These are phyloP conservation scores for Epicauta chinensis DNA, from an alignment of 1,140 invertebrate genomes.

Conservation along the genomic window DNA sequence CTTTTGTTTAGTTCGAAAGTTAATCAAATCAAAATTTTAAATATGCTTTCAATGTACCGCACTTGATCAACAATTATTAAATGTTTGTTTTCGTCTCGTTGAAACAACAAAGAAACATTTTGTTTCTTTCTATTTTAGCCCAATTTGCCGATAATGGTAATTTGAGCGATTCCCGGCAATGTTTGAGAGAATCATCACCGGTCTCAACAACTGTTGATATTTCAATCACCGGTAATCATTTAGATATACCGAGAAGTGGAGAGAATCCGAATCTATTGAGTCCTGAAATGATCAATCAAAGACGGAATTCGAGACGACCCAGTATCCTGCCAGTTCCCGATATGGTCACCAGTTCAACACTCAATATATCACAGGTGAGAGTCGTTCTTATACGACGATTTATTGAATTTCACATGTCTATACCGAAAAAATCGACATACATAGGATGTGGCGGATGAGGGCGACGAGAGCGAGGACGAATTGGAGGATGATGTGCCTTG, in stretches of 20 bases:
- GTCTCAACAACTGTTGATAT: conserved; percentile 51
- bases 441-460: conserved; percentile 58
- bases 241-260: conserved; percentile 64
- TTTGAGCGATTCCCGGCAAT: conserved; percentile 54
- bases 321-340: conserved; percentile 84
- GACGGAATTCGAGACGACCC: conserved; percentile 73
- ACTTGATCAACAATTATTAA: conserved; percentile 1
- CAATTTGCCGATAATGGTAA: conserved; percentile 38
- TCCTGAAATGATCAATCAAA: conserved; percentile 67
- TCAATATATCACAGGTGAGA: conserved; percentile 58
- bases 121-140: conserved; percentile 16
- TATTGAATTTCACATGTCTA: too few relatives aligned
- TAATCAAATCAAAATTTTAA: conserved; percentile 1
- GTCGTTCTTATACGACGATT: too few relatives aligned
- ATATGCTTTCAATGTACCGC: conserved; percentile 19
- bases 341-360: conserved; percentile 72
- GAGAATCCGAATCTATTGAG: conserved; percentile 77
- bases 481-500: conserved; percentile 83
- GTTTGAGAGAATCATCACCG: conserved; percentile 57
- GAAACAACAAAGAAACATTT: background rate
- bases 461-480: conserved; percentile 80
- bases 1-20: background rate
- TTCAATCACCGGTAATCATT: conserved; percentile 63
- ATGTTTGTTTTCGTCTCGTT: background rate
- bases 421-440: too few relatives aligned